Base-by-base conservation (phyloP, 2,888 invertebrate species). In the Euproctis similis region DNA sequence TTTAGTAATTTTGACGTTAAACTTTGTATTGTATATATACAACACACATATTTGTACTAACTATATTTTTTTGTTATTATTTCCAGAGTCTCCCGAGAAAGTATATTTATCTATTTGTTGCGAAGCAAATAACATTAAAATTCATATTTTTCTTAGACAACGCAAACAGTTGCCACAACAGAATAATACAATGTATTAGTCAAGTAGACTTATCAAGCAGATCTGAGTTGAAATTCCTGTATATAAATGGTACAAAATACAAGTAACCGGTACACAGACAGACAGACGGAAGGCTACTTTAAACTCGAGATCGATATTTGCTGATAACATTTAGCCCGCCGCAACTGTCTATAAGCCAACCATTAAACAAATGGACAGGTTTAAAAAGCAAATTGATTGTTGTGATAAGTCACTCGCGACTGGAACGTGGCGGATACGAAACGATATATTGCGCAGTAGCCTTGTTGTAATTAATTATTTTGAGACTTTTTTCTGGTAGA, bases 341-440 rank as follows among this genome's bases (percentile, higher is more conserved):
- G 64, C 60, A n/a, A 51, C 56, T 59, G 70, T 68, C 72, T 70
- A 68, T 64, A 60, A 64, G 45, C 35, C 44, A 47, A 57, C 76
- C 72, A 77, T 80, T 77, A 77, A 73, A 80, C 74, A 81, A 76
- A 78, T 66, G 73, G 81, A 80, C 77, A 72, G 69, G 59, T 62
- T 43, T 54, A 56, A 51, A 63, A 61, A 65, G 60, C 61, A 60
- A 73, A 80, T 74, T 74, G 78, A 81, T 81, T 72, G 63, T 68
- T 75, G 52, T 70, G 77, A 80, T 81, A 77, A 72, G 66, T 77
- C 66, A 69, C 58, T 66, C 54, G n/a, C 46, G 60, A 62, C 59
- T 64, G 43, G 36, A 46, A 53, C 54, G 24, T 27, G 29, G 23
- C 20, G 31, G 31, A 28, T 28, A 23, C 21, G 36, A 33, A 28